These are phyloP conservation scores for Heliconius hermathena DNA, from an alignment of 1,140 invertebrate species.

Conservation along the genomic window DNA sequence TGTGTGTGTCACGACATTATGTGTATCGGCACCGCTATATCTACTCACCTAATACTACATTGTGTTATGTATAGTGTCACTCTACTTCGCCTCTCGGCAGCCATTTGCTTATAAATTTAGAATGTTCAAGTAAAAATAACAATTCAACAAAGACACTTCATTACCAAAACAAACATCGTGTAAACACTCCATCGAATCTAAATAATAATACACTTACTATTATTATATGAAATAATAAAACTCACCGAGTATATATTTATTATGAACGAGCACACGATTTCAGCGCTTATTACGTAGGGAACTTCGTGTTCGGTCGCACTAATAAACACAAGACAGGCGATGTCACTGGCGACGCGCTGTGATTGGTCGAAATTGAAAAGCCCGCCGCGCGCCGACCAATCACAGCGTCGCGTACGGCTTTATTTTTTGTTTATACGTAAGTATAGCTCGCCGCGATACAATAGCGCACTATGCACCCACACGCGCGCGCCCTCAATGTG, in stretches of 20 bases:
- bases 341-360: constrained; percentile 57
- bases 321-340: constrained; percentile 65
- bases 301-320: constrained; percentile 70
- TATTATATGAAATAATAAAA: constrained; percentile 60
- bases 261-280: constrained; percentile 76
- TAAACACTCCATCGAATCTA: constrained; percentile 28
- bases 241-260: constrained; percentile 74
- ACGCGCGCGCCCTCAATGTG: constrained; percentile 33
- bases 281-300: constrained; percentile 80
- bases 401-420: constrained; percentile 58
- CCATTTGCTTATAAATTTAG: constrained; percentile 81
- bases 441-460: constrained; percentile 59
- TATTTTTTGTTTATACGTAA: constrained; percentile 79
- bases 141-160: constrained; percentile 42
- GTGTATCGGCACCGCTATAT: constrained; percentile 22
- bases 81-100: constrained; percentile 76
- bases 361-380: constrained; percentile 71
- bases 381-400: constrained; percentile 68
- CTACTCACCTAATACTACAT: constrained; percentile 45
- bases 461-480: constrained; percentile 55
- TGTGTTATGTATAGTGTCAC: constrained; percentile 64
- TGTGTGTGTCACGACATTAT: constrained; percentile 29
- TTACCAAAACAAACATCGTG: not conserved
- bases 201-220: constrained; percentile 38
- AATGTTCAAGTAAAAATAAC: constrained; percentile 72